Evolutionary conservation across 1,140 invertebrate genomes (phyloP).

Genomic region (Popillia japonica): DNA sequence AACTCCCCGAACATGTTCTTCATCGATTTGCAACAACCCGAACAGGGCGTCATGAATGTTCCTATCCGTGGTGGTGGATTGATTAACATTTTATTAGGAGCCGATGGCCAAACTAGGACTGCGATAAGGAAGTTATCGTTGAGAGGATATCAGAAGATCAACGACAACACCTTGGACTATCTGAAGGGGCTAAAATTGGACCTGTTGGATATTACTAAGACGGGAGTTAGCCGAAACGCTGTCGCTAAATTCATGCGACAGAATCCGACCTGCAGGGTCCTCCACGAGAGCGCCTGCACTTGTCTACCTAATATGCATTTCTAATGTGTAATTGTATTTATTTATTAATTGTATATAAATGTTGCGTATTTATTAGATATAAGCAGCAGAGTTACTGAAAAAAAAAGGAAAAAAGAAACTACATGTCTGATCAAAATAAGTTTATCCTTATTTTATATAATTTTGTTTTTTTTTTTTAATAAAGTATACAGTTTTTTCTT

Average conservation of each 20-base stretch:
- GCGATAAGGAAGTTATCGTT: slow-evolving; percentile 50
- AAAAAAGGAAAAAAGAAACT: no score
- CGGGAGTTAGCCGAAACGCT: slow-evolving; percentile 49
- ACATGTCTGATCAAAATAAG: no score
- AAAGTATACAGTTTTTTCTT: no score
- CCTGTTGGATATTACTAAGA: slow-evolving; percentile 55
- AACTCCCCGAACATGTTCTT: neutral
- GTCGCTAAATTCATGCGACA: slow-evolving; percentile 48
- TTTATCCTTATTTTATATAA: no score
- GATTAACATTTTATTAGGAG: neutral
- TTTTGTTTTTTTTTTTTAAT: no score
- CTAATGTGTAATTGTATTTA: slow-evolving; percentile 23
- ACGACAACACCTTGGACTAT: slow-evolving; percentile 45
- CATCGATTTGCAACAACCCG: neutral
- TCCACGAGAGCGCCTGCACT: slow-evolving; percentile 52
- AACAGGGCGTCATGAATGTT: neutral
- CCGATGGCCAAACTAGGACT: slow-evolving; percentile 36
- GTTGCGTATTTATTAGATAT: no score
- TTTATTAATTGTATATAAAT: neutral
- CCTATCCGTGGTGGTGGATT: slow-evolving; percentile 3
- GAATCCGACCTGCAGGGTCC: slow-evolving; percentile 55
- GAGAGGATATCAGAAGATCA: slow-evolving; percentile 51
- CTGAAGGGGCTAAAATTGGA: slow-evolving; percentile 50
- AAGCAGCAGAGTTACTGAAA: no score
- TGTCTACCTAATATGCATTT: slow-evolving; percentile 48